phyloP scores from a whole-genome alignment of 2,113 vertebrate genomes.

The Tretioscincus oriximinensis region DNA sequence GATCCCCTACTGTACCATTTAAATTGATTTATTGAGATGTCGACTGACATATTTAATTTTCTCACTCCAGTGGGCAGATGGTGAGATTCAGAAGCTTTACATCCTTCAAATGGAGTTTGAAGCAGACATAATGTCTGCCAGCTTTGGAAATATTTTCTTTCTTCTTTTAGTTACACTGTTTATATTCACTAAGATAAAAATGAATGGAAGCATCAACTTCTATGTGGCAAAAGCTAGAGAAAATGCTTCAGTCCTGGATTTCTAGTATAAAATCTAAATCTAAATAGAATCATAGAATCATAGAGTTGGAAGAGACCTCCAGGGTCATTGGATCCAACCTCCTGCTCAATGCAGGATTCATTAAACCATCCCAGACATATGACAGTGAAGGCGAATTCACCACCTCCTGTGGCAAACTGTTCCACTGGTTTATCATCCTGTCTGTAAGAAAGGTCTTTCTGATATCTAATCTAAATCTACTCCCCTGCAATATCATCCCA shows the following conservation, averaged over 20 bases:
- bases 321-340: no score
- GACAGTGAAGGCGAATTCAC: no score
- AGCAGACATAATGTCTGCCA: background rate
- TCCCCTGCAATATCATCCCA: no score
- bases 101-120: constrained; percentile 36
- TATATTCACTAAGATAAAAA: background rate
- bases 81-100: constrained; percentile 32
- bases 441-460: no score
- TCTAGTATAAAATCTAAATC: background rate
- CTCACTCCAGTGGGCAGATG: constrained; percentile 1
- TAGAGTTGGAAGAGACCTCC: background rate
- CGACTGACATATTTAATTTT: constrained; percentile 33
- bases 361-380: no score
- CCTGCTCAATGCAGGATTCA: no score
- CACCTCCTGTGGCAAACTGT: no score
- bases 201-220: constrained; percentile 13
- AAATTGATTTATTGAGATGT: constrained; percentile 33
- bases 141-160: background rate
- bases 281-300: background rate
- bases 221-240: background rate
- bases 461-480: no score
- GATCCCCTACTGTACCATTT: constrained; percentile 28
- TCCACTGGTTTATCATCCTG: no score
- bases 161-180: constrained; percentile 12
- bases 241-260: background rate